Evolutionary conservation across 2,113 vertebrate species (phyloP).

Genomic region (Corythoichthys intestinalis): DNA sequence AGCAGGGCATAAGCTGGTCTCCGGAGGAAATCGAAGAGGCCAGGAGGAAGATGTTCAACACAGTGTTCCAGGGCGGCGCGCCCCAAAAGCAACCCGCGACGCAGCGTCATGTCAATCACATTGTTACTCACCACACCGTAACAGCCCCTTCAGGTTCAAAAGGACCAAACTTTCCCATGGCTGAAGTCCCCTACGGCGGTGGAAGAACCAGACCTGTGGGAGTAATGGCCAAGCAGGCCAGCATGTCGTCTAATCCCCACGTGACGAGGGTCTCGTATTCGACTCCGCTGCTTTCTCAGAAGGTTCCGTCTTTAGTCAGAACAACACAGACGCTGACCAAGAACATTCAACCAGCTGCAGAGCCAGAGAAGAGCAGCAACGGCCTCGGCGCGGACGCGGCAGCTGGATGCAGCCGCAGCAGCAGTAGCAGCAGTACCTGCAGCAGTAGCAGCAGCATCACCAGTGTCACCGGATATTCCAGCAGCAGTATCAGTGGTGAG

Average conservation of each 20-base stretch:
- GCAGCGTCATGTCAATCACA: conserved; percentile 54
- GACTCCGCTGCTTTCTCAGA: conserved; percentile 74
- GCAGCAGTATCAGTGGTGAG: conserved; percentile 59
- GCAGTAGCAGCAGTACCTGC: conserved; percentile 60
- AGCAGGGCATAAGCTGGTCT: conserved; percentile 98
- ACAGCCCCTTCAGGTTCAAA: conserved; percentile 74
- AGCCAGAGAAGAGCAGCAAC: conserved; percentile 62
- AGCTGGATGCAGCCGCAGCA: conserved; percentile 57
- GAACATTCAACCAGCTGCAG: conserved; percentile 54
- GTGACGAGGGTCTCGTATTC: conserved; percentile 78
- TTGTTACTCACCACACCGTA: conserved; percentile 75
- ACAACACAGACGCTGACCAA: conserved; percentile 68
- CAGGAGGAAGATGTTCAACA: conserved; percentile 96
- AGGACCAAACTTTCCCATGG: conserved; percentile 74
- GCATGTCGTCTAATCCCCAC: conserved; percentile 80
- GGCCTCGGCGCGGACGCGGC: conserved; percentile 44
- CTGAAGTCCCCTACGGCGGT: conserved; percentile 79
- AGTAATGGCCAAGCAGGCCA: conserved; percentile 79
- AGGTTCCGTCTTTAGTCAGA: conserved; percentile 62
- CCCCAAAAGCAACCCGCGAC: conserved; percentile 57
- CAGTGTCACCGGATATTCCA: conserved; percentile 65
- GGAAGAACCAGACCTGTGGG: conserved; percentile 75
- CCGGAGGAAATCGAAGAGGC: conserved; percentile 96
- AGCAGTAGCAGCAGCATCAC: conserved; percentile 66
- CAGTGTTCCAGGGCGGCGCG: conserved; percentile 84